A percentile compares a stretch with the other conserved stretches of the same genome.
Evolutionary conservation across 2,113 vertebrate species (phyloP).

Genomic region (Pogona vitticeps): DNA sequence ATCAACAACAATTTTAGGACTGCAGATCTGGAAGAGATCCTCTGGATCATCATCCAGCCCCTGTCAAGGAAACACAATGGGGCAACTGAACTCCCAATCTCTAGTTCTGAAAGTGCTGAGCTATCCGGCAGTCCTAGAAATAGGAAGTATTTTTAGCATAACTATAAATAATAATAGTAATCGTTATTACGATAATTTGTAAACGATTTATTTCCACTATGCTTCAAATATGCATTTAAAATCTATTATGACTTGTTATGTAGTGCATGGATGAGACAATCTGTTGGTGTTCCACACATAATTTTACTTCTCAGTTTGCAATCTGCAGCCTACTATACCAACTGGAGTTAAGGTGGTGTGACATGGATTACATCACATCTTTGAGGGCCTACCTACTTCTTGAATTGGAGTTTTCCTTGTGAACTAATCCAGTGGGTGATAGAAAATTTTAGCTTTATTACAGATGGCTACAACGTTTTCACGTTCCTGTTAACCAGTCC

Average conservation of each 20-base stretch:
- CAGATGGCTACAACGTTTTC: constrained; percentile 15
- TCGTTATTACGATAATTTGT: too few species aligned
- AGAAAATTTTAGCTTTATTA: constrained; percentile 19
- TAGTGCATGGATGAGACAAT: not conserved
- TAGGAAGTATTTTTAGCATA: not conserved
- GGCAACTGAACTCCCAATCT: too few species aligned
- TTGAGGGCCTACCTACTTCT: not conserved
- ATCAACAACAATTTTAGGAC: too few species aligned
- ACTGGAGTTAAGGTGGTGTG: not conserved
- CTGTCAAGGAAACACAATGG: too few species aligned
- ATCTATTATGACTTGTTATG: not conserved
- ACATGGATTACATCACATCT: not conserved
- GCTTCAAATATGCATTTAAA: not conserved
- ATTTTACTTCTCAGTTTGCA: not conserved
- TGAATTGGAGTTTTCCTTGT: not conserved
- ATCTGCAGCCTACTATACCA: not conserved
- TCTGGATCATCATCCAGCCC: too few species aligned
- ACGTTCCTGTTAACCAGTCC: not conserved
- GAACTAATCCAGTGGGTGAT: not conserved
- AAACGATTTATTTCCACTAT: not conserved
- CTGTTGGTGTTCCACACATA: not conserved
- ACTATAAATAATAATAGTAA: not conserved
- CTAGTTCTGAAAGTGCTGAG: too few species aligned
- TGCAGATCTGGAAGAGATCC: too few species aligned
- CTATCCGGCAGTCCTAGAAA: too few species aligned